Percentiles rank a stretch among this genome's conserved stretches.
Evolutionary conservation across 2,797 vertebrate species (phyloP).

Genomic region (Tarsius wallacei): DNA sequence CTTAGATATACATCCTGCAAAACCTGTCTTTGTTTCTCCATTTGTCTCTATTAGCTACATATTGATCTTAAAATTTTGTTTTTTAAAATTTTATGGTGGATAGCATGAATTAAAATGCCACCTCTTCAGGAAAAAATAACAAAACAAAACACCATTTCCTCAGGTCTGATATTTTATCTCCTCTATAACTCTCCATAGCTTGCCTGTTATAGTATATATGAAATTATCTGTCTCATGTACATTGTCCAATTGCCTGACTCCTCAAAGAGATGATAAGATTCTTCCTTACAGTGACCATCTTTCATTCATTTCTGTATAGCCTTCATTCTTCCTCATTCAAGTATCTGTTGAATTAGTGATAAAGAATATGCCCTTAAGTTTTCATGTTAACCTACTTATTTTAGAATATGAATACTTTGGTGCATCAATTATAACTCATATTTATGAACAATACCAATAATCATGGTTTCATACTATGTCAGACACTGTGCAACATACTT

Average conservation of each 20-base stretch:
- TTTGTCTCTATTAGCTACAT: background rate
- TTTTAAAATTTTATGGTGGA: background rate
- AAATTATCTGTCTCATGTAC: background rate
- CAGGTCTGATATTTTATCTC: background rate
- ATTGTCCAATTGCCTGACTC: background rate
- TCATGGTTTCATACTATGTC: background rate
- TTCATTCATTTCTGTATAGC: conserved; percentile 19
- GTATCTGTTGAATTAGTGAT: background rate
- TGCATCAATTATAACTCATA: background rate
- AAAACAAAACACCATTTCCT: background rate
- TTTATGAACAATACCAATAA: background rate
- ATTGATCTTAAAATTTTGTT: background rate
- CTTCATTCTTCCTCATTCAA: background rate
- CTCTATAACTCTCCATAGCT: background rate
- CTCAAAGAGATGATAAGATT: background rate
- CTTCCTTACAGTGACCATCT: background rate
- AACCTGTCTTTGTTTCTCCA: background rate
- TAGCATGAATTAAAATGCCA: background rate
- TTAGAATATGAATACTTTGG: background rate
- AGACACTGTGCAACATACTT: background rate
- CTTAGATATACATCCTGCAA: background rate
- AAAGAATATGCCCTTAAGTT: background rate
- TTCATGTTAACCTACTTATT: background rate
- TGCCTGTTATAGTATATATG: background rate
- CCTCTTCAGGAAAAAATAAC: background rate